Evolutionary conservation across 1,140 invertebrate species (phyloP).

Genomic region (Littorina saxatilis): DNA sequence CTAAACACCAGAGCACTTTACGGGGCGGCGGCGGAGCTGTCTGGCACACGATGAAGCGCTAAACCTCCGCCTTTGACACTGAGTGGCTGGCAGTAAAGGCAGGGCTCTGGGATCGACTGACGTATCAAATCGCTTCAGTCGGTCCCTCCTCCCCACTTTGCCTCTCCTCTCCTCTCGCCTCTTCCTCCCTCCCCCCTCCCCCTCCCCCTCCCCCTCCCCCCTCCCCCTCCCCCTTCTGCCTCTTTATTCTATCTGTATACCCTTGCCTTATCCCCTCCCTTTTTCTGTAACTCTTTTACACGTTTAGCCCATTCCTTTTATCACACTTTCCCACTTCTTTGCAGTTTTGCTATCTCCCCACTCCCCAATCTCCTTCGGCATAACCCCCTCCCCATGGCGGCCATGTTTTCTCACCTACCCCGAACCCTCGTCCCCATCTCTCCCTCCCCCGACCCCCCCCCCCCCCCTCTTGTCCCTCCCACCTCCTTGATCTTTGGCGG

Average conservation of each 20-base stretch:
- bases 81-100: slow-evolving; percentile 23
- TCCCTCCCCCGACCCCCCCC: no score
- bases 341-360: no score
- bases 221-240: not conserved
- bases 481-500: no score
- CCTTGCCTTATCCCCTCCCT: not conserved
- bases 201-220: not conserved
- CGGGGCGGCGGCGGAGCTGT: slow-evolving; percentile 14
- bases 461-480: no score
- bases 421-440: no score
- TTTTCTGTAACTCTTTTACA: not conserved
- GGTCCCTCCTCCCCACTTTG: not conserved
- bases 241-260: not conserved
- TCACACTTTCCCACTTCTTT: no score
- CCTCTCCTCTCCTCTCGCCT: not conserved
- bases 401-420: no score
- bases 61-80: slow-evolving; percentile 26
- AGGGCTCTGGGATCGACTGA: slow-evolving; percentile 11
- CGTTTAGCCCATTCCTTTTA: no score
- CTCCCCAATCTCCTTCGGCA: no score
- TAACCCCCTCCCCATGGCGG: no score
- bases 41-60: slow-evolving; percentile 7
- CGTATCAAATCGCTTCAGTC: slow-evolving; percentile 40
- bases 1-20: slow-evolving; percentile 37
- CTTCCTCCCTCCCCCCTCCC: not conserved